A percentile compares a stretch with the other conserved stretches of the same genome.
phyloP scores from a whole-genome alignment of 2,888 invertebrate species.

The Pachydiplax longipennis region DNA sequence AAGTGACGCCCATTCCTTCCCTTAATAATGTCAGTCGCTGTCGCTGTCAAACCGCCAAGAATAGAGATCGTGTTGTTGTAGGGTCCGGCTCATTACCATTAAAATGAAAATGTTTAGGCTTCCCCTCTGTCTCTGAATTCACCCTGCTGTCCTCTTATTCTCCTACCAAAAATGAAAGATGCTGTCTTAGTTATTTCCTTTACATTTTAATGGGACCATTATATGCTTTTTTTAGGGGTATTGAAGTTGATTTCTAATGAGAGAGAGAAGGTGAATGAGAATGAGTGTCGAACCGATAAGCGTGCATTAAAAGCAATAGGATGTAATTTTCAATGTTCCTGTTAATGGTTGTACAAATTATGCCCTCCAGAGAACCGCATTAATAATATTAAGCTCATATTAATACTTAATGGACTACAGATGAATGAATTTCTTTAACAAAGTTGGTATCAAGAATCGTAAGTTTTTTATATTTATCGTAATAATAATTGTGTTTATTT shows the following conservation, averaged over 20 bases:
- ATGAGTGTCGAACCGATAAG: not conserved
- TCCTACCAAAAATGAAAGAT: not conserved
- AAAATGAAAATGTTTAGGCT: slow-evolving; percentile 36
- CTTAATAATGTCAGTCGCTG: slow-evolving; percentile 38
- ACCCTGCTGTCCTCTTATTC: not conserved
- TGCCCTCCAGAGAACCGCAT: too few species aligned
- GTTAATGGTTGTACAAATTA: too few species aligned
- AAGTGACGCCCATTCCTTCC: too few species aligned
- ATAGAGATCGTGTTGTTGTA: slow-evolving; percentile 30
- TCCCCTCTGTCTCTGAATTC: not conserved
- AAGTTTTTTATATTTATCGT: too few species aligned
- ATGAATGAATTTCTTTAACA: too few species aligned
- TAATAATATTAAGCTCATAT: too few species aligned
- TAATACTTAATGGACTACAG: too few species aligned
- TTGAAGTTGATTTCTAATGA: not conserved
- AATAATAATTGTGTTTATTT: too few species aligned
- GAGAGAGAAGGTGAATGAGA: not conserved
- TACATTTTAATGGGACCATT: not conserved
- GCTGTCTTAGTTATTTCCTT: not conserved
- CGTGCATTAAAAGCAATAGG: not conserved
- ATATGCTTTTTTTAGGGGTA: not conserved
- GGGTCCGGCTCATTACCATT: slow-evolving; percentile 30
- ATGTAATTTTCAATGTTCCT: not conserved
- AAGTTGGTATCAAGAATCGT: too few species aligned
- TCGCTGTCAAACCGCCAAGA: slow-evolving; percentile 32